Percentiles rank a stretch among this genome's conserved stretches.
phyloP scores from a whole-genome alignment of 1,140 invertebrate genomes.

The Thrips palmi region DNA sequence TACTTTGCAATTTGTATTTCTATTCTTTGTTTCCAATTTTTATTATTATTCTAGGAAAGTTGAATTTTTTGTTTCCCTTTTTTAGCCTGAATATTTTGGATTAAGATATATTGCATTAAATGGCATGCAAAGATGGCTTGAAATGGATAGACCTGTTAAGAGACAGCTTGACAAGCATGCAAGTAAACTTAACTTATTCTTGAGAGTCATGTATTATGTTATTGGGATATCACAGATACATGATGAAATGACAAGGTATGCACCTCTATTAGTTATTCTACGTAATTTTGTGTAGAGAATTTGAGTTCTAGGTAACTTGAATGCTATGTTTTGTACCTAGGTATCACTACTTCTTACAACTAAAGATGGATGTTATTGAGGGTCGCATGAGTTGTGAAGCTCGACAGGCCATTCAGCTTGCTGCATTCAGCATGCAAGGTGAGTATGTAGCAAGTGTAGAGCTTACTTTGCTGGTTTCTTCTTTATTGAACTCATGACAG shows the following conservation, averaged over 20 bases:
- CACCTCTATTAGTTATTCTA: background rate
- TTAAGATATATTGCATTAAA: constrained; percentile 47
- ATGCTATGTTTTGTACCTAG: constrained; percentile 25
- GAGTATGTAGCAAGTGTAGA: constrained; percentile 8
- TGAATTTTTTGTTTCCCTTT: constrained; percentile 9
- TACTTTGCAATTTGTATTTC: too few species aligned
- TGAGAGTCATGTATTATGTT: constrained; percentile 91
- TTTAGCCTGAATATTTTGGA: constrained; percentile 67
- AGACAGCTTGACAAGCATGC: constrained; percentile 86
- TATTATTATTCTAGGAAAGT: background rate
- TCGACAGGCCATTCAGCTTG: constrained; percentile 73
- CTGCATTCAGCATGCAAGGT: constrained; percentile 81
- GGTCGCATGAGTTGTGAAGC: constrained; percentile 71
- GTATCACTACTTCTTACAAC: constrained; percentile 89
- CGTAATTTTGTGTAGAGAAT: background rate
- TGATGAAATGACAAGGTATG: constrained; percentile 74
- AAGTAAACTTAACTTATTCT: constrained; percentile 55
- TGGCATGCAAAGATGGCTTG: constrained; percentile 59
- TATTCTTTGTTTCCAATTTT: background rate
- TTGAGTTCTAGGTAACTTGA: background rate
- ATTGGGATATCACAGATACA: constrained; percentile 61
- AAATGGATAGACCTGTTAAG: constrained; percentile 80
- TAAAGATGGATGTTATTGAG: constrained; percentile 88
- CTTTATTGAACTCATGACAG: background rate
- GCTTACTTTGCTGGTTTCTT: background rate